These are phyloP conservation scores for Coregonus sp. DNA, from an alignment of 2,797 vertebrate species.

Conservation along the genomic window DNA sequence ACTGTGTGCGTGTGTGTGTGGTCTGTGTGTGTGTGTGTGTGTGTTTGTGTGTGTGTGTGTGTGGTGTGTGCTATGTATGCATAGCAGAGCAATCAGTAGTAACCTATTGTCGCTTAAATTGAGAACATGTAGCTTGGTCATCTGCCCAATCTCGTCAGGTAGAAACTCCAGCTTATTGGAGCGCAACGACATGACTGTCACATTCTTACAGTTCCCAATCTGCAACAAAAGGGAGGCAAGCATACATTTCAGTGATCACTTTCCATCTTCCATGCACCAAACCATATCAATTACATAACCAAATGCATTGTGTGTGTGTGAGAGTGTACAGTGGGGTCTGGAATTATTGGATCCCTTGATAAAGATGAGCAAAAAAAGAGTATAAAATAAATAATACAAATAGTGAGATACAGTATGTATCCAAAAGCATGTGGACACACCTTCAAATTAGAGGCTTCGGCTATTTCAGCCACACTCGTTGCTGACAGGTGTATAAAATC, in stretches of 20 bases:
- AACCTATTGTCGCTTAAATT: constrained; percentile 99
- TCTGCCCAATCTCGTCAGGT: constrained; percentile 98
- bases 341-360: no score
- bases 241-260: background rate
- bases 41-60: no score
- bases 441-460: no score
- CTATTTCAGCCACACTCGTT: no score
- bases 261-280: background rate
- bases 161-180: constrained; percentile 98
- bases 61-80: no score
- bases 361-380: no score
- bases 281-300: background rate
- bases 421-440: no score
- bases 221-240: constrained; percentile 49
- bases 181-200: constrained; percentile 97
- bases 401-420: no score
- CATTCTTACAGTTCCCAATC: constrained; percentile 98
- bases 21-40: constrained; percentile 2
- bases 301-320: background rate
- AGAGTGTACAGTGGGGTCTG: background rate
- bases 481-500: no score
- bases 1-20: constrained; percentile 5
- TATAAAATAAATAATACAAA: no score
- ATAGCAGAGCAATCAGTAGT: background rate
- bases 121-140: constrained; percentile 96